Evolutionary conservation across 2,888 invertebrate genomes (phyloP), one percentile per base, ranked within the genome.

Genomic region (Tubulanus polymorphus): DNA sequence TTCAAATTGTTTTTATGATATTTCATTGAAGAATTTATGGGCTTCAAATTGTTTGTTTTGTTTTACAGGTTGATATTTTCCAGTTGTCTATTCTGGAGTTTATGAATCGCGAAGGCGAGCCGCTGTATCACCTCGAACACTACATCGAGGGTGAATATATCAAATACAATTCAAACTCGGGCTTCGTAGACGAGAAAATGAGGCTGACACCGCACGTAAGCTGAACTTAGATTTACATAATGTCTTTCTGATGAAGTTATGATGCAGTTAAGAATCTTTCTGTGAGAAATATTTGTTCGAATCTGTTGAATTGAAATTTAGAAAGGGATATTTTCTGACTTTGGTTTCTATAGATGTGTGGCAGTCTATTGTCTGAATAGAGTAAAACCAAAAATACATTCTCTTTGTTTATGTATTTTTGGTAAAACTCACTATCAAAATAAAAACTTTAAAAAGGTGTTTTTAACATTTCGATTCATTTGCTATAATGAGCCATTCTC

Each of bases 81-180:
- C 83, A 84, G 72, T 82, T 84, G 82, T 81, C 79, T 56, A 75
- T 84, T 23, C 66, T 84, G 49, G 83, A 84, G 69, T 81, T 84
- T 64, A 67, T 67, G 26, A 76, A 83, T 51, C 68, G 81, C 23
- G 71, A 74, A 3, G 81, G 66, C 3, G 59, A 65, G n/a, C 76
- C 75, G 0, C 59, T 77, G 28, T 84, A 75, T 66, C 84, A 84
- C 64, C 70, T 84, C 59, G 84, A 84, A 68, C 83, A 84, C 65
- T 84, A 77, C 69, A 84, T 84, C 53, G 83, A 83, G 59, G 84
- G 84, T 18, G 71, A 83, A 28, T 84, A 84, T 70, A 79, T 83
- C 59, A 84, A 84, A 69, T 84, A 84, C 74, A 84, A 84, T 71
- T 83, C 83, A 12, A 84, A 84, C 70, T 83, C 83, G 3, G 84